Base-by-base conservation (phyloP, 2,888 invertebrate genomes). In the Caenorhabditis japonica region DNA sequence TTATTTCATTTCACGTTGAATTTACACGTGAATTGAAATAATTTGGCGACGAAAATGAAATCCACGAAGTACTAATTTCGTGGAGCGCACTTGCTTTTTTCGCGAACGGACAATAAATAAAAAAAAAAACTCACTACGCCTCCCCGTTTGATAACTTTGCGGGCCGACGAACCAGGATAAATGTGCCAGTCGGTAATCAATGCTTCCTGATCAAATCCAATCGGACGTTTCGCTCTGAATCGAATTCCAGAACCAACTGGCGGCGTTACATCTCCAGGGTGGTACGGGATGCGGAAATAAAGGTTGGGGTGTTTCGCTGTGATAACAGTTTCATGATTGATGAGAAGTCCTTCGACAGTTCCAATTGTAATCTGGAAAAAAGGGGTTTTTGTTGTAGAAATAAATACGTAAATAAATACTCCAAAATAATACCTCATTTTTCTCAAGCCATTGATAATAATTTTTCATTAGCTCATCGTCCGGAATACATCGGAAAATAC, bases 301-400 rank as follows among this genome's bases (percentile, higher is more conserved):
- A 73, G 19, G 53, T 60, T 66, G 3, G 66, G 73, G 38, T 56
- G 47, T 5, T 49, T 27, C 4, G 44, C 27, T 4, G 38, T 47
- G 4, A 73, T 23, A 2, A 56, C 55, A 3, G 73, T 73, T 10
- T 73, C 73, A 4, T 23, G 27, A n/a, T 51, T 59, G 34, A 66
- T 61, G 23, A 53, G 15, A 19, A 53, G n/a, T 33, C 66, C 73
- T 8, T n/a, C 38, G 27, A 73, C 27, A 1, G 53, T 51, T 8
- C 64, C 60, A 7, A 71, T 13, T 10, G 25, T 4, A 17, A 58
- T 56, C 52, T 53, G 25, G 33, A 51, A 43, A n/a, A 25, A n/a
- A n/a, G n/a, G n/a, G n/a, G n/a, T n/a, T n/a, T n/a, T n/a, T n/a
- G n/a, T n/a, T n/a, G n/a, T n/a, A n/a, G n/a, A n/a, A n/a, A n/a